Conservation (phyloP, 1,140 invertebrate genomes). For the Apis florea region DNA sequence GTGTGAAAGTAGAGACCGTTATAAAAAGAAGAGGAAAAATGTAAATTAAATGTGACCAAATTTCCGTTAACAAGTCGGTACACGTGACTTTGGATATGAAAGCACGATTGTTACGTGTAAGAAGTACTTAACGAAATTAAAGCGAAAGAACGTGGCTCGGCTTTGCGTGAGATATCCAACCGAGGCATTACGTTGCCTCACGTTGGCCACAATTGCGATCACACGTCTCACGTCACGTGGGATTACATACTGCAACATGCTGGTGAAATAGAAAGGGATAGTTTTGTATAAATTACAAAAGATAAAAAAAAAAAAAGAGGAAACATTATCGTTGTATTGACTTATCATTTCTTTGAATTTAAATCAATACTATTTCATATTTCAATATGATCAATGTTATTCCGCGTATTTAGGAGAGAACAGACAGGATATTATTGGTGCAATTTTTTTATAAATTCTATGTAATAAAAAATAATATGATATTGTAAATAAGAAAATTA, state of each 20-base stretch:
- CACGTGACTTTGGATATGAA: conserved; percentile 23
- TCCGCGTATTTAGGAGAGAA: neutral
- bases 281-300: no score
- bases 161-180: conserved; percentile 34
- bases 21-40: neutral
- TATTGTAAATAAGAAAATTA: no score
- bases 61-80: conserved; percentile 15
- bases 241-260: neutral
- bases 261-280: neutral
- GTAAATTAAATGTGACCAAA: conserved; percentile 36
- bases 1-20: neutral
- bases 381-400: neutral
- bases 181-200: conserved; percentile 27
- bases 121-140: conserved; percentile 47
- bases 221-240: conserved; percentile 35
- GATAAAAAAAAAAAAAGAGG: neutral
- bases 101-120: conserved; percentile 25
- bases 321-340: neutral
- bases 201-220: conserved; percentile 41
- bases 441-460: neutral
- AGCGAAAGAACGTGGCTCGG: conserved; percentile 17
- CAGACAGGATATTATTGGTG: neutral
- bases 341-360: neutral
- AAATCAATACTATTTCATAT: neutral
- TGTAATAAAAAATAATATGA: no score